Evolutionary conservation across 2,888 invertebrate genomes (phyloP).

Genomic region (Perithous albicinctus): DNA sequence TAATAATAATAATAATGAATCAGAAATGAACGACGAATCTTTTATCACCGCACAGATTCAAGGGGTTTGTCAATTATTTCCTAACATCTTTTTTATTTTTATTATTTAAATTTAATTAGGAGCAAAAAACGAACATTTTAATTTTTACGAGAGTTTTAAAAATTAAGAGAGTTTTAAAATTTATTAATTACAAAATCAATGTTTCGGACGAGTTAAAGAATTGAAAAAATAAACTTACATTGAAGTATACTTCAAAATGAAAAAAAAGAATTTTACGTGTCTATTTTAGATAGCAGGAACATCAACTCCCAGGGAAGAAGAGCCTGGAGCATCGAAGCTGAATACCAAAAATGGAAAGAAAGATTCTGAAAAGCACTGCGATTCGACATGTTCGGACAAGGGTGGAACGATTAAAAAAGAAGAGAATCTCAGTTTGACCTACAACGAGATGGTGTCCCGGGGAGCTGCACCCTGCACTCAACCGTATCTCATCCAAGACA

Average conservation of each 20-base stretch:
- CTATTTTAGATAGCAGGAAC: conserved; percentile 3
- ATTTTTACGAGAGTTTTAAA: too few species aligned
- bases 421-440: conserved; percentile 64
- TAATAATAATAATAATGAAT: not conserved
- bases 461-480: conserved; percentile 64
- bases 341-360: not conserved
- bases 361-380: conserved; percentile 25
- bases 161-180: too few species aligned
- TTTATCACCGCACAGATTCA: not conserved
- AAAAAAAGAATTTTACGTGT: too few species aligned
- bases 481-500: conserved; percentile 53
- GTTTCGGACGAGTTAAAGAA: too few species aligned
- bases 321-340: not conserved
- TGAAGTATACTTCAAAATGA: too few species aligned
- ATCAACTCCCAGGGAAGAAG: not conserved
- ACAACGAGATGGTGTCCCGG: conserved; percentile 69
- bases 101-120: too few species aligned
- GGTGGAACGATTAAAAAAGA: not conserved
- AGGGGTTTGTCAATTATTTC: not conserved
- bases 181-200: too few species aligned
- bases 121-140: too few species aligned
- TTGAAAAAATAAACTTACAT: too few species aligned
- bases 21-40: not conserved
- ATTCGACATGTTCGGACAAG: conserved; percentile 6
- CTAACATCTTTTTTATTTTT: not conserved